Conservation (phyloP, 2,888 invertebrate genomes). For the Megalurothrips usitatus region DNA sequence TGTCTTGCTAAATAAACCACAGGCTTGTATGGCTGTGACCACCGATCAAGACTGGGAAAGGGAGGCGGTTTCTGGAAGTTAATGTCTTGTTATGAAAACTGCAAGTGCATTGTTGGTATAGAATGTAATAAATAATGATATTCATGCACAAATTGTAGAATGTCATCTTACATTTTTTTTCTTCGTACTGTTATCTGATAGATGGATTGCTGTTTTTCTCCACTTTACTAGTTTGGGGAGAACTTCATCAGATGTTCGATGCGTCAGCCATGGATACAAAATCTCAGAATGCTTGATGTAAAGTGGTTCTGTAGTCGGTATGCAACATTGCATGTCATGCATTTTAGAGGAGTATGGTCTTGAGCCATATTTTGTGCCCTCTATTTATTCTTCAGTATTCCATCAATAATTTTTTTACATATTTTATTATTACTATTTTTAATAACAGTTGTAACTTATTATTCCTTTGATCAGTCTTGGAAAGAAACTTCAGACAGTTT, state of each 20-base stretch:
- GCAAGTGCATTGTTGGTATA: background rate
- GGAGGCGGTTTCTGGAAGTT: background rate
- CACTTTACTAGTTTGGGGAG: background rate
- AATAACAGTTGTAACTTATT: slow-evolving; percentile 8
- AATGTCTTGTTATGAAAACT: background rate
- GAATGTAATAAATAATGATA: background rate
- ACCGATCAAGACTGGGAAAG: slow-evolving; percentile 11
- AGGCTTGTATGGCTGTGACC: slow-evolving; percentile 20
- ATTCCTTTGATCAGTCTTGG: background rate
- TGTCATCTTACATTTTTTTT: background rate
- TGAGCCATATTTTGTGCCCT: background rate
- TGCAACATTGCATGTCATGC: too few relatives aligned
- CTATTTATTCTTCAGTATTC: background rate
- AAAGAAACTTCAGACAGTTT: background rate
- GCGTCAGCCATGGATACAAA: too few relatives aligned
- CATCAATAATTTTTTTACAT: slow-evolving; percentile 21
- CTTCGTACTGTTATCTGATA: background rate
- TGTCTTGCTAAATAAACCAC: background rate
- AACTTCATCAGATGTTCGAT: background rate
- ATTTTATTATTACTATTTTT: slow-evolving; percentile 22
- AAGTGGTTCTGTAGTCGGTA: too few relatives aligned
- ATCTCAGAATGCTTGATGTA: too few relatives aligned
- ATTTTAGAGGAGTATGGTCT: too few relatives aligned
- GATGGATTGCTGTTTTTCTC: background rate
- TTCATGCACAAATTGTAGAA: slow-evolving; percentile 15